Percentiles rank a stretch among this genome's conserved stretches.
Evolutionary conservation across 2,888 invertebrate species (phyloP).

Genomic region (Rhynchonema sp.): DNA sequence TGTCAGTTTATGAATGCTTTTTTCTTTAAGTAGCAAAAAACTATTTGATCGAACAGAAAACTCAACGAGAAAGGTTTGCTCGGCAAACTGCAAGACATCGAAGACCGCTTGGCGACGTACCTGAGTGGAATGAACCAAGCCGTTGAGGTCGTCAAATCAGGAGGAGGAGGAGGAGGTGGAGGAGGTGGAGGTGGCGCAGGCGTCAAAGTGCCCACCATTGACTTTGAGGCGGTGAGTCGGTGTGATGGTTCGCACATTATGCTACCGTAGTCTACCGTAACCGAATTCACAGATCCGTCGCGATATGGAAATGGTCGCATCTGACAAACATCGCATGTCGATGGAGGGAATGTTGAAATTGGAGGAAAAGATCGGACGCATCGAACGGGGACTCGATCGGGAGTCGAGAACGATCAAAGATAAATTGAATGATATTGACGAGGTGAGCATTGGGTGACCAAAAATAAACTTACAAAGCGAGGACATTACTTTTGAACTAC

Average conservation of each 20-base stretch:
- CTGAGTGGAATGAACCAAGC: slow-evolving; percentile 17
- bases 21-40: too few relatives aligned
- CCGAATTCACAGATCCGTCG: slow-evolving; percentile 14
- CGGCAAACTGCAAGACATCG: slow-evolving; percentile 18
- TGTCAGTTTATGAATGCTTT: too few relatives aligned
- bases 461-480: too few relatives aligned
- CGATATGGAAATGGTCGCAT: slow-evolving; percentile 24
- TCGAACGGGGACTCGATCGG: neutral
- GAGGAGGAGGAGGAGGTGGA: too few relatives aligned
- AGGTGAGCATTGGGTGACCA: neutral
- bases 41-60: too few relatives aligned
- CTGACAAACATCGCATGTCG: slow-evolving; percentile 25
- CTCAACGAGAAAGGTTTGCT: slow-evolving; percentile 24
- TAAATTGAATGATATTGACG: neutral
- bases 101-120: slow-evolving; percentile 17
- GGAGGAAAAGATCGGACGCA: neutral
- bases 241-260: too few relatives aligned
- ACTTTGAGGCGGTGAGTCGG: slow-evolving; percentile 9
- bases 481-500: too few relatives aligned
- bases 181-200: too few relatives aligned
- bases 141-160: too few relatives aligned
- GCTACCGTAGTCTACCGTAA: too few relatives aligned
- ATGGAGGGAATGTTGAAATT: slow-evolving; percentile 15
- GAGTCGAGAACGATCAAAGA: neutral
- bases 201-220: slow-evolving; percentile 17